These are phyloP conservation scores for Hoplodrina ambigua DNA, from an alignment of 2,888 invertebrate species.

Conservation along the genomic window DNA sequence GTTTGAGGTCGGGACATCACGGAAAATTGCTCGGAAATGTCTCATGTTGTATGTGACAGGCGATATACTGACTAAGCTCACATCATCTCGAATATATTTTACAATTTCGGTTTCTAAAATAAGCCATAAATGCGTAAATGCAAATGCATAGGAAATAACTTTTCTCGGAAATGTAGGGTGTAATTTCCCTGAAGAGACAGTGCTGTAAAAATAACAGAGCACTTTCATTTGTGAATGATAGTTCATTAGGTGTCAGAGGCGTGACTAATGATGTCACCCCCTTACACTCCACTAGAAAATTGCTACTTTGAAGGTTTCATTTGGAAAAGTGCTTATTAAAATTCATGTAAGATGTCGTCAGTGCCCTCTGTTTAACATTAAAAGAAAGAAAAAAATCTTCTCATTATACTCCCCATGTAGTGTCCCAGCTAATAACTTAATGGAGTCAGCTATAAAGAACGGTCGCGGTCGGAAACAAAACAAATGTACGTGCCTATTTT, in stretches of 20 bases:
- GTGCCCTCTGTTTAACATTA: conserved; percentile 35
- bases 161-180: conserved; percentile 35
- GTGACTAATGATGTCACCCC: conserved; percentile 62
- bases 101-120: neutral
- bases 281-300: conserved; percentile 49
- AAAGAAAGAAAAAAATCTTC: conserved; percentile 37
- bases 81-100: neutral
- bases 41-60: conserved; percentile 20
- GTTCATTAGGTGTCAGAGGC: conserved; percentile 60
- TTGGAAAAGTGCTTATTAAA: conserved; percentile 58
- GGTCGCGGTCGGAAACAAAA: conserved; percentile 57
- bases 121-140: neutral
- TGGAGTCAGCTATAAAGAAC: conserved; percentile 60
- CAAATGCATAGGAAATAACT: conserved; percentile 1
- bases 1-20: conserved; percentile 31
- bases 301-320: conserved; percentile 45
- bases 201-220: conserved; percentile 54
- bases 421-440: conserved; percentile 66
- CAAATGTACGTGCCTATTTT: conserved; percentile 65
- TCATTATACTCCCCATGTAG: conserved; percentile 55
- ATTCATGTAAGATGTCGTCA: conserved; percentile 36
- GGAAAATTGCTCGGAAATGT: conserved; percentile 21
- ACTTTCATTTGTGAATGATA: conserved; percentile 61
- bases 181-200: conserved; percentile 46
- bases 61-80: neutral